Percentiles rank a stretch among this genome's conserved stretches.
These are phyloP conservation scores for Scyliorhinus canicula DNA, from an alignment of 2,797 vertebrate genomes.

Conservation along the genomic window DNA sequence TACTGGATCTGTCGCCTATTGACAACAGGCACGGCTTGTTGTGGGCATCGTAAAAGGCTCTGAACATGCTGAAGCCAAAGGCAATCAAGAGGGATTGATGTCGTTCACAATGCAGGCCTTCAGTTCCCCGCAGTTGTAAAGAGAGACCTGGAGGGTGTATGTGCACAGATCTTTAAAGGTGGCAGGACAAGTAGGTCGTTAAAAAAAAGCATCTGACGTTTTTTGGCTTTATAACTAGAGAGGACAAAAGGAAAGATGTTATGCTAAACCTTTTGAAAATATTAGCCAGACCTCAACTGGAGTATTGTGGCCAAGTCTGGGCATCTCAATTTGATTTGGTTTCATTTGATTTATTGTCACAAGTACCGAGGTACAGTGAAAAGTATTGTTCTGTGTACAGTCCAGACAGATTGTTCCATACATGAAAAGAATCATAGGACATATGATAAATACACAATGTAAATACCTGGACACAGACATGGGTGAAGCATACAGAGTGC, in stretches of 20 bases:
- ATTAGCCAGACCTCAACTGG: neutral
- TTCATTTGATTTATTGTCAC: no score
- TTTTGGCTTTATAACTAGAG: neutral
- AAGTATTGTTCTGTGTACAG: no score
- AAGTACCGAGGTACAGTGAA: no score
- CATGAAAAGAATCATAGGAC: no score
- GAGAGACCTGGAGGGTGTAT: neutral
- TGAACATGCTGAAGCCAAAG: neutral
- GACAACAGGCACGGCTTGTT: neutral
- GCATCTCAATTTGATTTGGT: no score
- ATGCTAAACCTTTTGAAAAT: neutral
- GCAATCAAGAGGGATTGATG: neutral
- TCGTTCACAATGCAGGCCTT: neutral
- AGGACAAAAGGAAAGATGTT: neutral
- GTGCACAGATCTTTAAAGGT: neutral
- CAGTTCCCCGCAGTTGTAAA: neutral
- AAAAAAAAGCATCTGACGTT: neutral
- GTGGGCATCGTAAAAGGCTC: neutral
- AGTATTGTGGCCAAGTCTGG: neutral
- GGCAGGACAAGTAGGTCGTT: neutral
- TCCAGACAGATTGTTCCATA: no score
- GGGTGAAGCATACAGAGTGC: no score
- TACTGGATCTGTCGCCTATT: neutral
- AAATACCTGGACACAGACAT: no score
- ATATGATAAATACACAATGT: no score